Evolutionary conservation across 2,888 invertebrate genomes (phyloP), one percentile per base, ranked within the genome.

Genomic region (Leptodirus hochenwartii): DNA sequence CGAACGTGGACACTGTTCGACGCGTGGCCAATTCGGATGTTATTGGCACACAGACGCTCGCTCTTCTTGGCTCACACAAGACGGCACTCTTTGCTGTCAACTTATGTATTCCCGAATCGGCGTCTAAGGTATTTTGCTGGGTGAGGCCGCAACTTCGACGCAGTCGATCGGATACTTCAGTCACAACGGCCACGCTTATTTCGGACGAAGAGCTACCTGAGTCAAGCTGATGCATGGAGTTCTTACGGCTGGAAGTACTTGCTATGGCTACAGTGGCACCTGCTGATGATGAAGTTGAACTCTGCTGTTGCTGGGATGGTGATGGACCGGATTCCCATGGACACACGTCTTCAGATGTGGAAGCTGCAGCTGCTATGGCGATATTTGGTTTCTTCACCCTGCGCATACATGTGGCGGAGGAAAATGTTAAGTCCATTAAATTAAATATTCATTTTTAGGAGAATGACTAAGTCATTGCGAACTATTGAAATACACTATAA

Each of bases 151-250:
- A 61, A 22, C 72, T 66, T 35, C 73, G 66, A 41, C 66, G 63
- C 41, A 74, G 58, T 40, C 71, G 59, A 37, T 64, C 69, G 14
- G 59, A 58, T 25, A 62, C 64, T 48, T 64, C 68, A 9, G 10
- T 8, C n/a, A n/a, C 20, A 1, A 44, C 41, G n/a, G 60, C 60
- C 25, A 62, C 58, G 48, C 74, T 74, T 37, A 76, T 66, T 49
- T 81, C 80, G 12, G 78, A 77, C 8, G 75, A 74, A n/a, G 75
- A 75, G 46, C 71, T 70, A 45, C 69, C 73, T 10, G 74, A 75
- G 51, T 76, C 75, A 25, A 75, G 54, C 41, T 64, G 64, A n/a
- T n/a, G n/a, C 9, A 64, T 58, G 4, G 75, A 74, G 51, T 75
- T 74, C 47, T 74, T 75, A 15, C 74, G 61, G 11, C 67, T 57